phyloP scores from a whole-genome alignment of 2,113 vertebrate genomes.

The Oxygymnocypris stewartii region DNA sequence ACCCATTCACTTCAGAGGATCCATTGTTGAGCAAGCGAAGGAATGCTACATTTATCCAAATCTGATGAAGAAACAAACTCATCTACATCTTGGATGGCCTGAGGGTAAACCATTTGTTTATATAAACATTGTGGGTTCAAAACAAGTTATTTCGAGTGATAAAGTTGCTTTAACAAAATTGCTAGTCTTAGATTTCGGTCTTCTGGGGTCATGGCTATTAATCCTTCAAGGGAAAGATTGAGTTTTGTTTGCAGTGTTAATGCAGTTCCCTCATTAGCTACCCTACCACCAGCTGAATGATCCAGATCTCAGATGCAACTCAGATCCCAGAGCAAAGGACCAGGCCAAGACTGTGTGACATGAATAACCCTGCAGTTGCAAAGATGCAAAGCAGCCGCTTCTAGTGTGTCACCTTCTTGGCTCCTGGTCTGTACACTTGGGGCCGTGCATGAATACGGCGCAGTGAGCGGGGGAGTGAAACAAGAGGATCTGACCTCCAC shows the following conservation, averaged over 20 bases:
- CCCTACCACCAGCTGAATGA: not conserved
- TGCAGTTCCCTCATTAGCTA: not conserved
- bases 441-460: constrained; percentile 53
- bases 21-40: too few species aligned
- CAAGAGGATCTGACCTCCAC: constrained; percentile 73
- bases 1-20: too few species aligned
- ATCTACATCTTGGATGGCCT: too few species aligned
- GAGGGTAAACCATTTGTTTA: not conserved
- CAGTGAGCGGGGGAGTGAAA: constrained; percentile 70
- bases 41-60: too few species aligned
- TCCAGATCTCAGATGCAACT: not conserved
- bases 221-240: not conserved
- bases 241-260: not conserved
- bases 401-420: constrained; percentile 70
- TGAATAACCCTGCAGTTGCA: constrained; percentile 67
- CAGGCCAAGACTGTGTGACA: constrained; percentile 65
- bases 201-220: not conserved
- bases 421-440: constrained; percentile 49
- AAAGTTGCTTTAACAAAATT: too few species aligned
- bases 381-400: constrained; percentile 71
- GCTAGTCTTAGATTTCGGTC: not conserved
- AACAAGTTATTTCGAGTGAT: not conserved
- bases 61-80: too few species aligned
- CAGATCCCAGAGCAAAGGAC: not conserved
- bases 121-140: not conserved